Conservation (phyloP, 2,888 invertebrate genomes). For the Hirtodrosophila duncani region DNA sequence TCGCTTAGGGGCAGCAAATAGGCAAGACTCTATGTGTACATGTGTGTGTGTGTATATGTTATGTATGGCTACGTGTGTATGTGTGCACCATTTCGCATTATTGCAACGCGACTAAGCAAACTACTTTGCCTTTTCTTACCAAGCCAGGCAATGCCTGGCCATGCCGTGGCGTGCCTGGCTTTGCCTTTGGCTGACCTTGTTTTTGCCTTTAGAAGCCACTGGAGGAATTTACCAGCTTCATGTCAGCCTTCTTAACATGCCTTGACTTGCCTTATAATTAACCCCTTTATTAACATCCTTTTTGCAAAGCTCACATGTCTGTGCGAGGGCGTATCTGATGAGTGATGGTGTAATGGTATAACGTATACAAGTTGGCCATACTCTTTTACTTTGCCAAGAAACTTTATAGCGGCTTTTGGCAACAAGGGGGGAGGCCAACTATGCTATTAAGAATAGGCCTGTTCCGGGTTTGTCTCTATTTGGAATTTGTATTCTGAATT, state of each 20-base stretch:
- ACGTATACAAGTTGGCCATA: no score
- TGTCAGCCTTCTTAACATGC: conserved; percentile 20
- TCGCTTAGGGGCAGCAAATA: conserved; percentile 53
- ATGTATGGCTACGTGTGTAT: background rate
- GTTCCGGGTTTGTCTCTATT: no score
- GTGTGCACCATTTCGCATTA: conserved; percentile 40
- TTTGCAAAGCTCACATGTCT: conserved; percentile 1
- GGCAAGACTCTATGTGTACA: conserved; percentile 40
- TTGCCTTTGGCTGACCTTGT: conserved; percentile 8
- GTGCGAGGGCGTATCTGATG: background rate
- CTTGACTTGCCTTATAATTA: conserved; percentile 52
- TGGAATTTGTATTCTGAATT: no score
- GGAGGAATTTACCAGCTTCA: no score
- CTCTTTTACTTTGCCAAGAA: background rate
- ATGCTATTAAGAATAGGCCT: no score
- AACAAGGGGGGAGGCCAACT: no score
- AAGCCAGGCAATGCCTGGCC: no score
- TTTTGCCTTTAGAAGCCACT: conserved; percentile 4
- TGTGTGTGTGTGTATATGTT: conserved; percentile 3
- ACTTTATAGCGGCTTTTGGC: no score
- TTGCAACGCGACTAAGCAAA: conserved; percentile 46
- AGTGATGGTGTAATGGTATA: no score
- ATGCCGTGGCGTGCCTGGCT: no score
- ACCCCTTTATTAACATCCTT: conserved; percentile 54
- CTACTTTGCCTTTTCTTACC: conserved; percentile 36